A percentile compares a stretch with the other conserved stretches of the same genome.
Conservation (phyloP, 2,113 vertebrate species). For the Zeus faber region DNA sequence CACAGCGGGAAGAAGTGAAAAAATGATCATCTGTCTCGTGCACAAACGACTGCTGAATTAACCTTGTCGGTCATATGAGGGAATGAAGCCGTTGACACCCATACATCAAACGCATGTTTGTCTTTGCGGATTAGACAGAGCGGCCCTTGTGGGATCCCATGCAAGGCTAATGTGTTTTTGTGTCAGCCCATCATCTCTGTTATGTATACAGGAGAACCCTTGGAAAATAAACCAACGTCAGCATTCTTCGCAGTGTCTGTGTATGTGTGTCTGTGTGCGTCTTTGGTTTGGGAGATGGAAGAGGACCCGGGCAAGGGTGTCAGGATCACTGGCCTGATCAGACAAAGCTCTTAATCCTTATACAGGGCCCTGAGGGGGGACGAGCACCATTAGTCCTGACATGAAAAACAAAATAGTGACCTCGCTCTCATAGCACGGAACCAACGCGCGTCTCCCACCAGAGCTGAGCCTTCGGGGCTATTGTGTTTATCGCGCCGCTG, state of each 20-base stretch:
- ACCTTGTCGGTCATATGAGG: constrained; percentile 25
- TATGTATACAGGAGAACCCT: constrained; percentile 17
- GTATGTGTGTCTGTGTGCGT: constrained; percentile 7
- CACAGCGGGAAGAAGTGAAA: too few relatives aligned
- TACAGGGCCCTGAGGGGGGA: constrained; percentile 28
- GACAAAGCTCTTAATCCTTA: constrained; percentile 30
- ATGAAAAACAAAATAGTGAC: constrained; percentile 40
- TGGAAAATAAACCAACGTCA: constrained; percentile 38
- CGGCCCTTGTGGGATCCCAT: constrained; percentile 17
- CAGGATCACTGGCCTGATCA: constrained; percentile 27
- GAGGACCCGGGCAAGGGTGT: constrained; percentile 10
- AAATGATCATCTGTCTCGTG: constrained; percentile 28
- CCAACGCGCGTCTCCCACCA: neutral
- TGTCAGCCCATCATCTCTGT: constrained; percentile 10
- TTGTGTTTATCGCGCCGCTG: constrained; percentile 53
- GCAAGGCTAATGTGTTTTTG: constrained; percentile 19
- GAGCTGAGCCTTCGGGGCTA: too few relatives aligned
- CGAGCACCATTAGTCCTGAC: constrained; percentile 46
- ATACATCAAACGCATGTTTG: constrained; percentile 21
- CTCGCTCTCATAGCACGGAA: too few relatives aligned
- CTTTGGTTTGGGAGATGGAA: constrained; percentile 5
- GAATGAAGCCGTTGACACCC: constrained; percentile 13
- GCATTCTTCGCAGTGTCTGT: constrained; percentile 13
- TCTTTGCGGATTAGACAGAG: constrained; percentile 31
- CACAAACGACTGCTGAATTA: neutral